Percentiles rank a stretch among this genome's conserved stretches.
phyloP scores from a whole-genome alignment of 2,888 invertebrate genomes.

The Thecophora atra region DNA sequence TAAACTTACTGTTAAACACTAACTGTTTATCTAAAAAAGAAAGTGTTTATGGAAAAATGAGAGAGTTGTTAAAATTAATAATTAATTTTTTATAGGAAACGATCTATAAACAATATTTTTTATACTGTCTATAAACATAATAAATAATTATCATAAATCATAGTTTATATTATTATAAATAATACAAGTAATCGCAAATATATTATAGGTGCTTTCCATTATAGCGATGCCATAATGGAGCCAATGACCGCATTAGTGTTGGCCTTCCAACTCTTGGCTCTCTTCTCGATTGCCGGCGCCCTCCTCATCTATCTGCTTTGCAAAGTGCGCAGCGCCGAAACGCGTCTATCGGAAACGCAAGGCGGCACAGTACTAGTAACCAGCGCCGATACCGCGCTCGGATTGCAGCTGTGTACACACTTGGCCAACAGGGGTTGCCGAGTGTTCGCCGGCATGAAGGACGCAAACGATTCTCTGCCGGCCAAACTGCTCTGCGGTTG shows the following conservation, averaged over 20 bases:
- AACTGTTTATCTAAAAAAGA: no score
- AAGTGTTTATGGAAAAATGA: no score
- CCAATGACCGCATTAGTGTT: constrained; percentile 82
- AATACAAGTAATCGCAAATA: background rate
- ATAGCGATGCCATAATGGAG: constrained; percentile 73
- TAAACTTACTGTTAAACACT: no score
- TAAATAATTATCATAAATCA: no score
- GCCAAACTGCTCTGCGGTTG: constrained; percentile 72
- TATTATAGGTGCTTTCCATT: constrained; percentile 36
- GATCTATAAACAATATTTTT: no score
- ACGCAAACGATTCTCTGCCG: constrained; percentile 70
- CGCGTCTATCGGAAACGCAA: constrained; percentile 56
- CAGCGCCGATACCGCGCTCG: constrained; percentile 81
- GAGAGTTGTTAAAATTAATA: no score
- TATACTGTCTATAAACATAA: no score
- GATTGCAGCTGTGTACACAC: constrained; percentile 79
- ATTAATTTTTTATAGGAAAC: no score
- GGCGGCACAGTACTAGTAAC: constrained; percentile 81
- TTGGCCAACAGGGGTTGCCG: constrained; percentile 78
- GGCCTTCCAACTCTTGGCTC: constrained; percentile 81
- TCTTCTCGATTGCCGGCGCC: constrained; percentile 86
- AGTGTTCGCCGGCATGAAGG: constrained; percentile 79
- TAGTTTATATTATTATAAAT: no score
- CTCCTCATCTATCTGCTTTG: constrained; percentile 79
- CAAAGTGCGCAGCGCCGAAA: constrained; percentile 73